Evolutionary conservation across 2,113 vertebrate genomes (phyloP).

Genomic region (Aegithalos caudatus): DNA sequence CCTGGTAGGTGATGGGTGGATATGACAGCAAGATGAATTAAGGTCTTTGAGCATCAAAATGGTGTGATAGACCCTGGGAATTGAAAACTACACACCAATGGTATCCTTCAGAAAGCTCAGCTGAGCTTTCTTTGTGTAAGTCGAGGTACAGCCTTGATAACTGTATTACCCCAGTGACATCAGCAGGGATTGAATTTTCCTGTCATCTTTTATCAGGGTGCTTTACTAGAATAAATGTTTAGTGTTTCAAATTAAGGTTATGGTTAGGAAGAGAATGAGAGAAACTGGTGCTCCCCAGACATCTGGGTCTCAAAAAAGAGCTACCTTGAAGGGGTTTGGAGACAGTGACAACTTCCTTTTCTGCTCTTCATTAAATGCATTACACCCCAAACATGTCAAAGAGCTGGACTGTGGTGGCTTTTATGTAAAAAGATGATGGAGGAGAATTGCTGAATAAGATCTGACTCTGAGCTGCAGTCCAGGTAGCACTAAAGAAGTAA

Average conservation of each 20-base stretch:
- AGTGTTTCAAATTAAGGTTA: background rate
- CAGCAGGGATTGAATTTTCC: background rate
- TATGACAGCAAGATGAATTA: conserved; percentile 65
- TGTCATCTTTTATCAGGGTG: background rate
- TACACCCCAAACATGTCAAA: background rate
- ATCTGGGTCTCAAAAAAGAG: background rate
- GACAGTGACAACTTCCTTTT: background rate
- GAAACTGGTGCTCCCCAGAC: background rate
- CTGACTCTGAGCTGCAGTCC: accelerated
- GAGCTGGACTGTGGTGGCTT: background rate
- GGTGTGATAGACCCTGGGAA: conserved; percentile 52
- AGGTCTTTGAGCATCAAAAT: conserved; percentile 26
- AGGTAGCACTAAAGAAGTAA: background rate
- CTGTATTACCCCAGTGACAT: background rate
- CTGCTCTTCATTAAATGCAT: background rate
- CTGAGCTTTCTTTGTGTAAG: conserved; percentile 26
- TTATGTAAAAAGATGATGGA: background rate
- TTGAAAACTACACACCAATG: conserved; percentile 20
- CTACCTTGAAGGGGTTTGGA: background rate
- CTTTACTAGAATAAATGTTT: background rate
- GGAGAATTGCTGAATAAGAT: background rate
- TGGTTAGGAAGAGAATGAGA: background rate
- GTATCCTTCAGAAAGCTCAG: conserved; percentile 41
- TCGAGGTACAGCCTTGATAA: background rate
- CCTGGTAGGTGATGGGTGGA: conserved; percentile 10